These are phyloP conservation scores for Ceratothoa steindachneri DNA, from an alignment of 2,888 invertebrate species.

Conservation along the genomic window DNA sequence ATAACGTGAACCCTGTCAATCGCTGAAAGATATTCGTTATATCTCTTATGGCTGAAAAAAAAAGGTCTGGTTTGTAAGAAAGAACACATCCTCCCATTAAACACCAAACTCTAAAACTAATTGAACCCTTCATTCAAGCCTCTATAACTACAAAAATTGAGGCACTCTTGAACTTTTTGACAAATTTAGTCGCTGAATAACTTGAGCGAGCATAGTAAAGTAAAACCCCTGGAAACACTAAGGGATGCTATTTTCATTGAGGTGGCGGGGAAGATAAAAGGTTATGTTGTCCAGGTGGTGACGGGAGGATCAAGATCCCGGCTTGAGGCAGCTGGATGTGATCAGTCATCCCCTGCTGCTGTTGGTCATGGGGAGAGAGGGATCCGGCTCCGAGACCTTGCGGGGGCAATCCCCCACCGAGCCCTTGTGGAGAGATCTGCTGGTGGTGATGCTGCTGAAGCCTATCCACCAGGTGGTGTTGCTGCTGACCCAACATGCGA, in stretches of 20 bases:
- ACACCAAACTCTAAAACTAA: too few relatives aligned
- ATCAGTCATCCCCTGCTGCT: neutral
- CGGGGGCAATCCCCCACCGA: neutral
- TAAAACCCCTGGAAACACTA: too few relatives aligned
- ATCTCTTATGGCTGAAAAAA: neutral
- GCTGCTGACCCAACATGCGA: neutral
- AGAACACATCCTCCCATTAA: too few relatives aligned
- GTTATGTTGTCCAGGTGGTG: neutral
- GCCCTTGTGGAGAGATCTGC: neutral
- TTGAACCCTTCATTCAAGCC: too few relatives aligned
- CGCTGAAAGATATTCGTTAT: neutral
- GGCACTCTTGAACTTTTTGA: too few relatives aligned
- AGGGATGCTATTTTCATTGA: neutral
- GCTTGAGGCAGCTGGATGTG: neutral
- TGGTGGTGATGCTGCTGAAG: slow-evolving; percentile 1
- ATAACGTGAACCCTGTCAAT: neutral
- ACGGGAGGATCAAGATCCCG: neutral
- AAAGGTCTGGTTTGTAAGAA: too few relatives aligned
- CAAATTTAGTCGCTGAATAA: too few relatives aligned
- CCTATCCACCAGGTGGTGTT: neutral
- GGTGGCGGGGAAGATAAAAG: neutral
- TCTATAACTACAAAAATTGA: neutral
- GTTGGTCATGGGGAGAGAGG: neutral
- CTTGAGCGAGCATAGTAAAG: too few relatives aligned
- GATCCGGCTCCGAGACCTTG: neutral